These are phyloP conservation scores for Philereme transversata DNA, from an alignment of 2,888 invertebrate genomes.

Conservation along the genomic window DNA sequence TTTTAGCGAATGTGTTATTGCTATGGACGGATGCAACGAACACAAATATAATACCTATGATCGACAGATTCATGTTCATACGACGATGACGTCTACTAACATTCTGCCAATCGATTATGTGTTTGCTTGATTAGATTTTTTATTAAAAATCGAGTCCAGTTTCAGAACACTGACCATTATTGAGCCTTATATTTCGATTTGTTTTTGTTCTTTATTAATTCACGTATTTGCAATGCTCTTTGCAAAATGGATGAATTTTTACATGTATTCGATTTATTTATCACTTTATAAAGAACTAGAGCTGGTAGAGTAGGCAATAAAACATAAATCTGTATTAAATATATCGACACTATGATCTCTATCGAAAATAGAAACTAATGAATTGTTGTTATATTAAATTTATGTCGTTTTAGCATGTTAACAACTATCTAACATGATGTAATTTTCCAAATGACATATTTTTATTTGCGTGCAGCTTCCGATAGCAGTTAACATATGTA, in stretches of 20 bases:
- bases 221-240: neutral
- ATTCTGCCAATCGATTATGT: conserved; percentile 18
- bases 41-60: conserved; percentile 34
- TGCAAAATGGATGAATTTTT: neutral
- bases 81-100: conserved; percentile 25
- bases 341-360: neutral
- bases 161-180: conserved; percentile 17
- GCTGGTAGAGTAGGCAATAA: neutral
- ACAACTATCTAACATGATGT: conserved; percentile 21
- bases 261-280: neutral
- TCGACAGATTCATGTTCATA: conserved; percentile 28
- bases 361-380: conserved; percentile 1
- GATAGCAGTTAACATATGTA: conserved; percentile 70
- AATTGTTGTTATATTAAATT: conserved; percentile 1
- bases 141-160: conserved; percentile 22
- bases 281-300: neutral
- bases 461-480: conserved; percentile 58
- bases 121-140: conserved; percentile 3
- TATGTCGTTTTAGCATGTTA: conserved; percentile 2
- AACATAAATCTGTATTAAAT: neutral
- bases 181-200: neutral
- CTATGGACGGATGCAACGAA: conserved; percentile 53
- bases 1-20: conserved; percentile 68
- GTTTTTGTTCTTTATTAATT: too few species aligned
- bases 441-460: conserved; percentile 42